Conservation (phyloP, 2,888 invertebrate genomes). For the Mesochorus sp. region DNA sequence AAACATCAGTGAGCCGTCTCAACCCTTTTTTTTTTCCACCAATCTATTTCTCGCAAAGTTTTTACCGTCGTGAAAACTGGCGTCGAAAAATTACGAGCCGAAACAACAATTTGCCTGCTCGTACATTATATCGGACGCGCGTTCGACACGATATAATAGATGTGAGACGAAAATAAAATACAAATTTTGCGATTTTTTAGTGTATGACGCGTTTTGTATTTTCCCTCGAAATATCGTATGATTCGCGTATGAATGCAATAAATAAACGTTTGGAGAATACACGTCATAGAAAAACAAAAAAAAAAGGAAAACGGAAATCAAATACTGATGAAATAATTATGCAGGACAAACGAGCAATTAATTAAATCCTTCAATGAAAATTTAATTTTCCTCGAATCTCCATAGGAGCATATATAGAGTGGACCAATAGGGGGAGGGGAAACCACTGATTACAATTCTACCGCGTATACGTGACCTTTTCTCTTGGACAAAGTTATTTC, state of each 20-base stretch:
- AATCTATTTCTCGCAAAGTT: background rate
- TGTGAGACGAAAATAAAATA: background rate
- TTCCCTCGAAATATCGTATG: too few relatives aligned
- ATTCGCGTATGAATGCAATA: too few relatives aligned
- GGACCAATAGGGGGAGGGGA: too few relatives aligned
- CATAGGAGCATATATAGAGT: background rate
- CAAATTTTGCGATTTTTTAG: background rate
- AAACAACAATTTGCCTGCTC: background rate
- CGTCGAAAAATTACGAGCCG: constrained; percentile 10
- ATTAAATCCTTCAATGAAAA: background rate
- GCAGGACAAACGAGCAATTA: background rate
- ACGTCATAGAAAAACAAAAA: too few relatives aligned
- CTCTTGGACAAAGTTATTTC: background rate
- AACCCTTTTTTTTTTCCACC: background rate
- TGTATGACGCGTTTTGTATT: too few relatives aligned
- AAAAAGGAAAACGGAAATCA: background rate
- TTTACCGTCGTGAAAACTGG: background rate
- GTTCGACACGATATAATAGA: background rate
- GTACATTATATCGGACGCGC: background rate
- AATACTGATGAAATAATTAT: background rate
- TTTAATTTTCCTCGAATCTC: background rate
- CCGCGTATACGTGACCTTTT: constrained; percentile 9
- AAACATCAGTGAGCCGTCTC: background rate
- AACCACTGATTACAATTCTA: background rate
- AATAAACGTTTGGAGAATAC: too few relatives aligned